Evolutionary conservation across 2,113 vertebrate species (phyloP).

Genomic region (Boulengeromyrus knoepffleri): DNA sequence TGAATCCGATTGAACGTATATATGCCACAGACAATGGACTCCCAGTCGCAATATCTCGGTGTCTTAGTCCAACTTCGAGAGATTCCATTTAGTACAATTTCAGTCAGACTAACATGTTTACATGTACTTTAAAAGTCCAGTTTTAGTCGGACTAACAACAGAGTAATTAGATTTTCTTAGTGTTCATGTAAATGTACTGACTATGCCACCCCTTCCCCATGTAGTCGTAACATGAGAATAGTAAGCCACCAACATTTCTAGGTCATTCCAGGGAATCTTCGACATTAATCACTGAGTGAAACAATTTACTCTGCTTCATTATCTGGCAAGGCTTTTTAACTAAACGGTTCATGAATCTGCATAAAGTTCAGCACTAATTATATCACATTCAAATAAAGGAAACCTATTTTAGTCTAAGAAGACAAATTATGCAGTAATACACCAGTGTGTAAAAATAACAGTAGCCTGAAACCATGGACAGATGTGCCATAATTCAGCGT

Average conservation of each 20-base stretch:
- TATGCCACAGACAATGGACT: too few relatives aligned
- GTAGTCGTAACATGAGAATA: background rate
- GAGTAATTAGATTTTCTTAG: too few relatives aligned
- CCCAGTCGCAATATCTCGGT: too few relatives aligned
- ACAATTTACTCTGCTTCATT: background rate
- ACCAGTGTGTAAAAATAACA: background rate
- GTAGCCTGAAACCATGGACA: background rate
- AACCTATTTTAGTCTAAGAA: background rate
- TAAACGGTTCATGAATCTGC: background rate
- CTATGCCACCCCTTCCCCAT: background rate
- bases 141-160: too few relatives aligned
- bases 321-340: background rate
- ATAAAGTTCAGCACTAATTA: background rate
- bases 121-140: too few relatives aligned
- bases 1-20: too few relatives aligned
- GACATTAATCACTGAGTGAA: background rate
- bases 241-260: background rate
- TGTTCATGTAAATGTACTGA: too few relatives aligned
- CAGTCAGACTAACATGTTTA: too few relatives aligned
- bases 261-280: background rate
- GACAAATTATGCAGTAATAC: background rate
- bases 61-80: too few relatives aligned
- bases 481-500: background rate
- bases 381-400: background rate
- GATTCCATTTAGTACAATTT: too few relatives aligned